Percentiles rank a stretch among this genome's conserved stretches.
These are phyloP conservation scores for Chinchilla lanigera DNA, from an alignment of 2,113 vertebrate species.

Conservation along the genomic window DNA sequence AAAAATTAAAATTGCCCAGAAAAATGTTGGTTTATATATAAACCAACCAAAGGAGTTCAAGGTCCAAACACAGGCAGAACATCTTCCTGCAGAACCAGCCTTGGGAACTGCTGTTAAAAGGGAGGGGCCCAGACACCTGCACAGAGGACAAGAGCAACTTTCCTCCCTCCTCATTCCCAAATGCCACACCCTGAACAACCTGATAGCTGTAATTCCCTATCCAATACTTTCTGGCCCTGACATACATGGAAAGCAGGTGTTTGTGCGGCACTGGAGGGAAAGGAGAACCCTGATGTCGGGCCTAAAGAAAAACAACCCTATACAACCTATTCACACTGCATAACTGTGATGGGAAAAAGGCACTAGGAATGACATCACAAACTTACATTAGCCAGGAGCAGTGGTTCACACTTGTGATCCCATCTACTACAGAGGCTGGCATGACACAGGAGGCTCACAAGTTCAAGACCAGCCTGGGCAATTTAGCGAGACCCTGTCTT, in stretches of 20 bases:
- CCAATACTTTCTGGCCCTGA: not conserved
- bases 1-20: conserved; percentile 7
- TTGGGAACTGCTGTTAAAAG: not conserved
- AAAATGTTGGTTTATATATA: not conserved
- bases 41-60: not conserved
- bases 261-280: not conserved
- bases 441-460: not conserved
- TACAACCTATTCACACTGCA: not conserved
- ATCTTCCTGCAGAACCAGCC: not conserved
- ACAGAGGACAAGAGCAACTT: not conserved
- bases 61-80: not conserved
- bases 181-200: not conserved
- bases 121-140: too few relatives aligned
- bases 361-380: not conserved
- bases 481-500: not conserved
- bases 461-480: not conserved
- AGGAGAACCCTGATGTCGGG: not conserved
- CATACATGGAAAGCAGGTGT: not conserved
- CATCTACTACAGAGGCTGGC: not conserved
- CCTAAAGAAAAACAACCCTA: not conserved
- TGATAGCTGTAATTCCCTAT: not conserved
- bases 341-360: not conserved
- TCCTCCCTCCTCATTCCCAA: not conserved
- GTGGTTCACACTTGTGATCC: not conserved
- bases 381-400: not conserved